A percentile compares a stretch with the other conserved stretches of the same genome.
Conservation (phyloP, 2,797 vertebrate genomes). For the Rhinoraja longicauda region DNA sequence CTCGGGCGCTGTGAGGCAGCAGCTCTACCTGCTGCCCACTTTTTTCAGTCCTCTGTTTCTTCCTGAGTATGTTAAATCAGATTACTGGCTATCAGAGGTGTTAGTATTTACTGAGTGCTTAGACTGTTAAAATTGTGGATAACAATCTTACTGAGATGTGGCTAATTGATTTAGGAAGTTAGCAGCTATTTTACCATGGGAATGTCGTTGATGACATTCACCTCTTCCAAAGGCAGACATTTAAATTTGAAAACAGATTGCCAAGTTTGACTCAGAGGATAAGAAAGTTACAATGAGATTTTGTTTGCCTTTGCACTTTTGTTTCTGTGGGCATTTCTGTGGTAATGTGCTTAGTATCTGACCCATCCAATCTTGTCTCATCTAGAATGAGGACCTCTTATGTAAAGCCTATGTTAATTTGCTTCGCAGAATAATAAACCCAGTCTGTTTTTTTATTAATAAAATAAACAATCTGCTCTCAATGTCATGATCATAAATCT, state of each 20-base stretch:
- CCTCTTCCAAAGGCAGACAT: not conserved
- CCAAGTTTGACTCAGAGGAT: not conserved
- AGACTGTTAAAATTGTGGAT: slow-evolving; percentile 5
- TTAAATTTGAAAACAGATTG: not conserved
- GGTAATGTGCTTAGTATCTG: not conserved
- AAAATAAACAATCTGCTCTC: not conserved
- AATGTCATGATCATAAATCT: not conserved
- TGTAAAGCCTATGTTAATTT: not conserved
- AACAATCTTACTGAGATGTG: not conserved
- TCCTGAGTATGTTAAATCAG: not conserved
- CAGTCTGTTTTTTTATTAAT: not conserved
- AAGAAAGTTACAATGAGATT: not conserved
- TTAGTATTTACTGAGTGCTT: slow-evolving; percentile 5
- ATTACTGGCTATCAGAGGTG: not conserved
- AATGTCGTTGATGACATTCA: not conserved
- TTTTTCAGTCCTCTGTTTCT: slow-evolving; percentile 5
- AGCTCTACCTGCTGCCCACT: no score
- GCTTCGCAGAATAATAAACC: not conserved
- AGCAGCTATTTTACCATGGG: slow-evolving; percentile 2
- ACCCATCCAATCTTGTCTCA: not conserved
- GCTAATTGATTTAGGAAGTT: slow-evolving; percentile 27
- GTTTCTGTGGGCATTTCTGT: not conserved
- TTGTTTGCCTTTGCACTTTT: not conserved
- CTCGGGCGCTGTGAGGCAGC: no score
- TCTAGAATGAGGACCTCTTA: not conserved